These are phyloP conservation scores for Allygus modestus DNA, from an alignment of 2,888 invertebrate species.

Conservation along the genomic window DNA sequence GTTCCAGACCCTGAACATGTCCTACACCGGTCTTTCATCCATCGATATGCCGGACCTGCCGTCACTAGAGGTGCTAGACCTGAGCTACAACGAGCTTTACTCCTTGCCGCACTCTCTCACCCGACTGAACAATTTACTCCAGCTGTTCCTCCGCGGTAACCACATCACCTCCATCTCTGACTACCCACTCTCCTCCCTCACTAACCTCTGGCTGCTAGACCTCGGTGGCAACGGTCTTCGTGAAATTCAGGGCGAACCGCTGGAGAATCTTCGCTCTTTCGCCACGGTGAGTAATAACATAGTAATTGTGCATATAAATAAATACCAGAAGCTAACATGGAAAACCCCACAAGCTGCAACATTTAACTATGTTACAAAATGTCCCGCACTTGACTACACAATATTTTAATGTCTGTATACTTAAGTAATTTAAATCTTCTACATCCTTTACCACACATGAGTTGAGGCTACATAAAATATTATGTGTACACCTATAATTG, in stretches of 20 bases:
- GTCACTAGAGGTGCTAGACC: background rate
- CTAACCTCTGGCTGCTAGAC: background rate
- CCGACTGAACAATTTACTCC: background rate
- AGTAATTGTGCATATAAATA: too few species aligned
- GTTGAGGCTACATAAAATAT: too few species aligned
- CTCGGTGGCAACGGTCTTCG: background rate
- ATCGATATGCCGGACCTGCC: background rate
- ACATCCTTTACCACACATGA: too few species aligned
- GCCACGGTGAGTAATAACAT: background rate
- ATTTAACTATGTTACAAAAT: too few species aligned
- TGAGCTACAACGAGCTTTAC: background rate
- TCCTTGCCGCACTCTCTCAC: background rate
- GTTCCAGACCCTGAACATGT: background rate
- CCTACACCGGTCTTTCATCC: background rate
- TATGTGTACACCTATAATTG: too few species aligned
- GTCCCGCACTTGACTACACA: too few species aligned
- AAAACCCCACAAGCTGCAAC: too few species aligned
- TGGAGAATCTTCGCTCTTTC: background rate
- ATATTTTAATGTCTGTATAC: too few species aligned
- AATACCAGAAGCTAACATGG: too few species aligned
- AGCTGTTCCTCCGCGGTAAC: background rate
- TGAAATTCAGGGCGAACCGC: background rate
- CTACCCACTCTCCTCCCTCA: background rate
- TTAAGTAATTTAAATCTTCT: too few species aligned
- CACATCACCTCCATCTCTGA: background rate